Percentiles rank a stretch among this genome's conserved stretches.
These are phyloP conservation scores for Calephelis perditalis DNA, from an alignment of 2,888 invertebrate species.

Conservation along the genomic window DNA sequence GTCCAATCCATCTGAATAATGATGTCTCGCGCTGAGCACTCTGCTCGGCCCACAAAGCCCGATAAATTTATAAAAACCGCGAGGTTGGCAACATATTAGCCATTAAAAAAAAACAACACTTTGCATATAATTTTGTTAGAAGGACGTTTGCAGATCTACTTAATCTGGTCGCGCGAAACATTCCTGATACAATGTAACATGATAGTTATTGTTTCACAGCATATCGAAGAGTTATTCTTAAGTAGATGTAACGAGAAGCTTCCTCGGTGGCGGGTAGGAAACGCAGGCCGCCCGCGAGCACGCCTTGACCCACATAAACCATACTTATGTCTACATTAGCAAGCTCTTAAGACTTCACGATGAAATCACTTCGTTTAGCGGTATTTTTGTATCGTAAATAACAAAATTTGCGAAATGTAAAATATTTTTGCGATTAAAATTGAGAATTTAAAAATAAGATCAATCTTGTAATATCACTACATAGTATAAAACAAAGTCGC, in stretches of 20 bases:
- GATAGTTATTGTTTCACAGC: conserved; percentile 18
- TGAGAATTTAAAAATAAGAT: too few relatives aligned
- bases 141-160: not conserved
- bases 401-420: not conserved
- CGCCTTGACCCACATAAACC: conserved; percentile 67
- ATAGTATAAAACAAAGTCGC: too few relatives aligned
- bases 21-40: too few relatives aligned
- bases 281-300: conserved; percentile 50
- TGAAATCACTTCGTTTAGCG: conserved; percentile 33
- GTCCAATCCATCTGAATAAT: too few relatives aligned
- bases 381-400: not conserved
- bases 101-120: too few relatives aligned
- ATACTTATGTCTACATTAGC: conserved; percentile 35
- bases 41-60: too few relatives aligned
- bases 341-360: conserved; percentile 44
- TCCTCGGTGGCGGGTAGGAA: conserved; percentile 63
- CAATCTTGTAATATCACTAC: too few relatives aligned
- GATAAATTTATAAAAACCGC: too few relatives aligned
- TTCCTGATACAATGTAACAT: conserved; percentile 13
- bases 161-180: not conserved
- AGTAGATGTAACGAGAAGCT: conserved; percentile 52
- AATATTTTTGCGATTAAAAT: not conserved
- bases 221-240: conserved; percentile 24
- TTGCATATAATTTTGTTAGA: not conserved
- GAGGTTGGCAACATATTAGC: too few relatives aligned